Evolutionary conservation across 2,797 vertebrate genomes (phyloP).

Genomic region (Cirrhinus mrigala): DNA sequence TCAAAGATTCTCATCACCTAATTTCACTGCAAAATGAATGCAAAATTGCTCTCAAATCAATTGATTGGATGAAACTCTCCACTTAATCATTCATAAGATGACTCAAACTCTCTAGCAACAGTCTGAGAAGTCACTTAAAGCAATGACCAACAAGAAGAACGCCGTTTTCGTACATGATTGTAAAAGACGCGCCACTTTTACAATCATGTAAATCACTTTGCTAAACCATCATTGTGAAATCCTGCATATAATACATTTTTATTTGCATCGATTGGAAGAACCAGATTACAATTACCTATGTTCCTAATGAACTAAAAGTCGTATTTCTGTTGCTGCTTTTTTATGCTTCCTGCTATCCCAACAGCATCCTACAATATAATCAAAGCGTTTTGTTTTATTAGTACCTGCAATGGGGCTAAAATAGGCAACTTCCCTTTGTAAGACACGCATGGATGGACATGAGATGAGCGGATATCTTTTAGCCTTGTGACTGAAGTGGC

Average conservation of each 20-base stretch:
- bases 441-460: slow-evolving; percentile 17
- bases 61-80: slow-evolving; percentile 3
- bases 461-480: slow-evolving; percentile 2
- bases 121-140: slow-evolving; percentile 19
- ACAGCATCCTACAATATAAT: not conserved
- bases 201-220: slow-evolving; percentile 22
- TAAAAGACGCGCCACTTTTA: not conserved
- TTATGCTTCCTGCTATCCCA: not conserved
- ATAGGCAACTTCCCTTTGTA: not conserved
- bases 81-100: not conserved
- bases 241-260: slow-evolving; percentile 3
- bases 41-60: slow-evolving; percentile 22
- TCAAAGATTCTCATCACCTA: not conserved
- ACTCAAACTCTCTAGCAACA: not conserved
- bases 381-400: not conserved
- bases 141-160: not conserved
- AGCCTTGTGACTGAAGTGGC: not conserved
- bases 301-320: not conserved
- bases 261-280: not conserved
- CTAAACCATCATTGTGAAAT: not conserved
- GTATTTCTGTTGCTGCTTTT: not conserved
- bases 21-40: not conserved
- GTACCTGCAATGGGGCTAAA: not conserved
- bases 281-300: not conserved
- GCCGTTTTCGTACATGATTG: not conserved